Base-by-base conservation (phyloP, 2,888 invertebrate genomes). In the Mystacides longicornis region DNA sequence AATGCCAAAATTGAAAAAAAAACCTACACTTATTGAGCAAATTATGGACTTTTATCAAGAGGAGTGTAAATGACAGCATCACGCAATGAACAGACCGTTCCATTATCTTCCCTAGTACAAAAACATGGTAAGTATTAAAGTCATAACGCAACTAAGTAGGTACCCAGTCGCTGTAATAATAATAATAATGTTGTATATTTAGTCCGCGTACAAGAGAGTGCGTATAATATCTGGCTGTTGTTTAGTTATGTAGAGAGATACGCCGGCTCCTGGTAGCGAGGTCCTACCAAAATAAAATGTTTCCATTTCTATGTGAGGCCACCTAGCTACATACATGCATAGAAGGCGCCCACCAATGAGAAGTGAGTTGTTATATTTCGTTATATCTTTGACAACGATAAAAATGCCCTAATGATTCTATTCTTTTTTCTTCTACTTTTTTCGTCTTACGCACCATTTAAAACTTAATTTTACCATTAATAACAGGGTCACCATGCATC, bases 371-470 rank as follows among this genome's bases (percentile, higher is more conserved):
- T 48, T 23, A 48, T 48, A 20, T 46, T 48, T 23, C 21, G 23
- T 22, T 23, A 18, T 23, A 48, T 48, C 48, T 48, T 48, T 48
- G 48, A 48, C 48, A 48, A 48, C 23, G 21, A 48, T 48, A 48
- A 48, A 48, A 23, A 48, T 48, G 48, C 22, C 23, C 48, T 48
- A 48, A 48, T 48, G 48, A 48, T 48, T 48, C 48, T 48, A 22
- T 48, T 48, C 22, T 48, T 48, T 46, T 48, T 48, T 23, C 48
- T 48, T n/a, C 3, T 48, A 23, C 48, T 48, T 48, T 48, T 48
- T 48, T 48, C 48, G 23, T 48, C 48, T 22, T 48, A 48, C 48
- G 48, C 48, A 48, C 48, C 48, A 48, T 48, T 48, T 48, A 48
- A 48, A 48, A 23, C 48, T 48, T 48, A 48, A 48, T 48, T 48